phyloP scores from a whole-genome alignment of 2,797 vertebrate genomes.

The Podarcis lilfordi region DNA sequence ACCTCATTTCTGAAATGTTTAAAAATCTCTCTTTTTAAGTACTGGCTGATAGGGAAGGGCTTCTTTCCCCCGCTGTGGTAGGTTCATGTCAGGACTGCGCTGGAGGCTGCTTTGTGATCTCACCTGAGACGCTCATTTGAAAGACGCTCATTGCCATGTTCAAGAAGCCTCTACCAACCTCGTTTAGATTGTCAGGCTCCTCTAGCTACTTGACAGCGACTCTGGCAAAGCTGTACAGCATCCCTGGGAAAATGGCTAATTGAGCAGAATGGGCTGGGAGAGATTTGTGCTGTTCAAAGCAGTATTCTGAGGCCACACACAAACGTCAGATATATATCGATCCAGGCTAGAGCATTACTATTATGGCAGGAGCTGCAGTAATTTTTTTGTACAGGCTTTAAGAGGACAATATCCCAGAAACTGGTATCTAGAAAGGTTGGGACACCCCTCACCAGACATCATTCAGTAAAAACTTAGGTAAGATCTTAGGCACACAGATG shows the following conservation, averaged over 20 bases:
- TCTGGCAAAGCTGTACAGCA: background rate
- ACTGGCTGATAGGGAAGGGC: slow-evolving; percentile 33
- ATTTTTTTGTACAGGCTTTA: background rate
- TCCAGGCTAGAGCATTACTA: background rate
- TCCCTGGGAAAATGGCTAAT: slow-evolving; percentile 1
- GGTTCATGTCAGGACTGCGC: background rate
- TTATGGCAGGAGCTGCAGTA: background rate
- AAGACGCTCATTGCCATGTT: slow-evolving; percentile 9
- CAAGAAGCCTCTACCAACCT: slow-evolving; percentile 9
- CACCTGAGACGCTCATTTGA: slow-evolving; percentile 28
- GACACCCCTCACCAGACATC: background rate
- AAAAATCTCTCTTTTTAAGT: slow-evolving; percentile 39
- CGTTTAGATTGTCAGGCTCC: slow-evolving; percentile 23
- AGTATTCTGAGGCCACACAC: slow-evolving; percentile 19
- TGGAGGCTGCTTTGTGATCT: background rate
- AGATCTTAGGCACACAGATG: background rate
- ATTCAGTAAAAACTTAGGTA: background rate
- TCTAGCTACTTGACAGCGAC: slow-evolving; percentile 11
- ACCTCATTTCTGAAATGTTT: slow-evolving; percentile 29
- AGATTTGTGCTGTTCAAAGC: background rate
- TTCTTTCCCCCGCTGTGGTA: background rate
- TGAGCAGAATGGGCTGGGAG: background rate
- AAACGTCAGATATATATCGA: slow-evolving; percentile 34
- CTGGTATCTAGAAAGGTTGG: background rate
- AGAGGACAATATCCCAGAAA: too few relatives aligned